Base-by-base conservation (phyloP, 2,888 invertebrate species). In the Neuroscelio doddi region DNA sequence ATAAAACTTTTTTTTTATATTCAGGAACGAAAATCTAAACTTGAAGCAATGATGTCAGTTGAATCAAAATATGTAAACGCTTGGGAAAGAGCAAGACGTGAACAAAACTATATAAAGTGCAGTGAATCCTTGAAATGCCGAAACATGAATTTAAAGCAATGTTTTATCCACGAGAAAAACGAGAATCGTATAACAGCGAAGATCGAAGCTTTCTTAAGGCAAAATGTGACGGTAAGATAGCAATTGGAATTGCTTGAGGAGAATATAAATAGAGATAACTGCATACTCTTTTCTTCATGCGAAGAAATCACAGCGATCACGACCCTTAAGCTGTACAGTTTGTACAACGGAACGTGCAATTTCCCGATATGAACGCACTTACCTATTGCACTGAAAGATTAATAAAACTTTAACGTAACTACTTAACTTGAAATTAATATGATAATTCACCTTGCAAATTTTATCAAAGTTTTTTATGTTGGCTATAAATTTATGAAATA, bases 61-160 rank as follows among this genome's bases (percentile, higher is more conserved):
- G 79, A 82, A 53, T 68, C 70, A 38, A 51, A 63, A 30, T 83
- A 81, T 62, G 69, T 75, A 24, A 62, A 57, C 42, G 72, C 69
- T 16, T 85, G 85, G 85, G 81, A 85, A 70, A 74, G 80, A 49
- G 77, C 86, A 21, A 80, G 83, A 68, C 74, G 76, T 26, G 85
- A 86, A 72, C 85, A 85, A 74, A 79, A 76, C 52, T 52, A 73
- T 26, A 69, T 81, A 3, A 66, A 69, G 21, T 75, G 78, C 30
- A 64, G 73, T 26, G 70, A 69, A 58, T 75, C 77, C 57, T 80
- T 84, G 64, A 63, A 81, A 34, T 59, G 76, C 49, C 75, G 82
- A 47, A 49, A 65, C 27, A 67, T 76, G 27, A 71, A 63, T 30
- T 76, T 85, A 34, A 69, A 73, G 29, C 75, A 78, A 29, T 75